Base-by-base conservation (phyloP, 2,888 invertebrate genomes). In the Salticus scenicus region DNA sequence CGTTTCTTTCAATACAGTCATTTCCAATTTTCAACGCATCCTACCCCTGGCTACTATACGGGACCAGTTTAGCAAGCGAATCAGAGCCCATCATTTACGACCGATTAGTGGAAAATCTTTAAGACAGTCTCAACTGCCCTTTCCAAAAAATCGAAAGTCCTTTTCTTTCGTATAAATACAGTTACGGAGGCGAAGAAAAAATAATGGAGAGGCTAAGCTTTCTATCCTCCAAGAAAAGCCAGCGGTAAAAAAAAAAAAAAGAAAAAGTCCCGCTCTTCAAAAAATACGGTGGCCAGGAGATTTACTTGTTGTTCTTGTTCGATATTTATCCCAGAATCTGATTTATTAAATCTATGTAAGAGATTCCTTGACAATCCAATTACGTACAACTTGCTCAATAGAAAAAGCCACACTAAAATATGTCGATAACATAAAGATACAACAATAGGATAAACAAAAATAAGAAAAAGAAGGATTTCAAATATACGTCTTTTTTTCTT, bases 261-360 rank as follows among this genome's bases (percentile, higher is more conserved):
- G 41, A 79, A 72, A 78, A 30, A 27, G 70, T 69, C 69, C 12
- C 37, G 5, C 5, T 8, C 7, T 12, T 37, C 12, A 37, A 37
- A 37, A 37, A n/a, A n/a, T n/a, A 37, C 5, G 12, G 37, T 12
- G 7, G 5, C 7, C 37, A 37, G 74, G 72, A 81, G 74, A 69
- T 63, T 64, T 70, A 69, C 76, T 71, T 70, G 71, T 82, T 71
- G 42, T 71, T 76, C 76, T 74, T 82, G 63, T 71, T 67, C 42
- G 74, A 74, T n/a, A n/a, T n/a, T n/a, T 76, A 75, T 76, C 72
- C 76, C 64, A 64, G n/a, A 76, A 82, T 82, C 82, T 82, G 82
- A 76, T 82, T 82, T 82, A 82, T 82, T 76, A 82, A 71, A 82
- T 82, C 82, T 82, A 33, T 71, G 76, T 82, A 82, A 71, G 76